phyloP scores from a whole-genome alignment of 2,113 vertebrate genomes.

The Antennarius striatus region DNA sequence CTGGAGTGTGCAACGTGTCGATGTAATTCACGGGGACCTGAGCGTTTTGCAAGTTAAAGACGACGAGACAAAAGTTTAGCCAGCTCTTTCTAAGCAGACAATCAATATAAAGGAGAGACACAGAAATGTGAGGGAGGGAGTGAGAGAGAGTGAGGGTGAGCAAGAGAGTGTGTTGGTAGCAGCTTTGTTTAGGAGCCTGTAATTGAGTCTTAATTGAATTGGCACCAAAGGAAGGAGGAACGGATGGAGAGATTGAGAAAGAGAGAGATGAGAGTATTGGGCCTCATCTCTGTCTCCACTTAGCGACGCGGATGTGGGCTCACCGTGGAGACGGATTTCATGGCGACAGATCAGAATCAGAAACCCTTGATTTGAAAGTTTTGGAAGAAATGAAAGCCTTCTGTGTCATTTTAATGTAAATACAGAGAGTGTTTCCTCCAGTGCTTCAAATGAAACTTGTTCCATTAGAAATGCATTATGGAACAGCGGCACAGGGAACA shows the following conservation, averaged over 20 bases:
- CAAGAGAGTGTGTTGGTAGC: slow-evolving; percentile 45
- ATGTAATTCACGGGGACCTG: slow-evolving; percentile 49
- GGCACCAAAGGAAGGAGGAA: slow-evolving; percentile 75
- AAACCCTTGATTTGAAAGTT: slow-evolving; percentile 63
- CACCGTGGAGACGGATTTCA: slow-evolving; percentile 48
- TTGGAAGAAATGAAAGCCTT: slow-evolving; percentile 50
- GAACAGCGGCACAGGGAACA: slow-evolving; percentile 47
- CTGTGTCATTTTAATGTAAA: slow-evolving; percentile 66
- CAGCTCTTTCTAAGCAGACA: slow-evolving; percentile 21
- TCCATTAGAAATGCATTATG: slow-evolving; percentile 64
- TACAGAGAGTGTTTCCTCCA: slow-evolving; percentile 31
- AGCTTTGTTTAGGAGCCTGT: slow-evolving; percentile 77
- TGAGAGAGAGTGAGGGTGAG: slow-evolving; percentile 8
- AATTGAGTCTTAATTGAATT: slow-evolving; percentile 90
- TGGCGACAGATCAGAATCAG: slow-evolving; percentile 51
- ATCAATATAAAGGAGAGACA: slow-evolving; percentile 8
- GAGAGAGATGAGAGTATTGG: slow-evolving; percentile 58
- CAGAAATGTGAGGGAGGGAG: not conserved
- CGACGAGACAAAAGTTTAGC: slow-evolving; percentile 54
- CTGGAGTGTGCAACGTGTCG: slow-evolving; percentile 39
- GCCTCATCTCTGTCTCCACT: slow-evolving; percentile 62
- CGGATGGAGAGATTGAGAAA: slow-evolving; percentile 62
- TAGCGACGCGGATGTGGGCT: slow-evolving; percentile 45
- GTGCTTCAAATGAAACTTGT: slow-evolving; percentile 54
- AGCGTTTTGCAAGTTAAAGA: slow-evolving; percentile 39